Percentiles rank a stretch among this genome's conserved stretches.
These are phyloP conservation scores for Sclerodermus sp. DNA, from an alignment of 2,888 invertebrate species.

Conservation along the genomic window DNA sequence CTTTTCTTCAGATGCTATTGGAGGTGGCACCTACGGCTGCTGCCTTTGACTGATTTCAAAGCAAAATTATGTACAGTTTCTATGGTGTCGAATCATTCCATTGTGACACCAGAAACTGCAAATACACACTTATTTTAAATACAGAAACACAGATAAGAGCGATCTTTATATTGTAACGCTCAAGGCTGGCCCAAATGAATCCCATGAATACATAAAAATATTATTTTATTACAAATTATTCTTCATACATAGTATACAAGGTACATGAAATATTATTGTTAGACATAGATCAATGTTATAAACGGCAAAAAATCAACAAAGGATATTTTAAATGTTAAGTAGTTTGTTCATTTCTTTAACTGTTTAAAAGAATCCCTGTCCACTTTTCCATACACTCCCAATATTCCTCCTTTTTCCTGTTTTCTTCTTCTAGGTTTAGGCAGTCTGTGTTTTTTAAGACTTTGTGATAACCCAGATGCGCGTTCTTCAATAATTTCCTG, in stretches of 20 bases:
- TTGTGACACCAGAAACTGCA: conserved; percentile 37
- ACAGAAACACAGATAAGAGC: neutral
- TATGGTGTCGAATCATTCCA: conserved; percentile 50
- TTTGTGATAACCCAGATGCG: conserved; percentile 35
- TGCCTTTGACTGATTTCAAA: conserved; percentile 58
- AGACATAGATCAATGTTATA: conserved; percentile 35
- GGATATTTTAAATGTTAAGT: conserved; percentile 33
- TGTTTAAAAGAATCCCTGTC: conserved; percentile 18
- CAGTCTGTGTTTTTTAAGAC: neutral
- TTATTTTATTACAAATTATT: conserved; percentile 53
- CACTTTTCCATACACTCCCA: conserved; percentile 48
- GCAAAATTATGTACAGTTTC: conserved; percentile 21
- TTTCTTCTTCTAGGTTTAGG: conserved; percentile 8
- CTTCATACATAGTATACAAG: conserved; percentile 40
- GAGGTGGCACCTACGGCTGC: conserved; percentile 89
- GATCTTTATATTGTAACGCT: conserved; percentile 23
- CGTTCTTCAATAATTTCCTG: neutral
- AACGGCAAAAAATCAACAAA: conserved; percentile 26
- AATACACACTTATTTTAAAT: conserved; percentile 32
- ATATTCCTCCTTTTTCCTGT: conserved; percentile 30
- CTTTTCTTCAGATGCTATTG: conserved; percentile 85
- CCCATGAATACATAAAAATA: conserved; percentile 40
- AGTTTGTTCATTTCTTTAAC: conserved; percentile 14
- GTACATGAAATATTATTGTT: conserved; percentile 35
- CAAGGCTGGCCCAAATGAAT: conserved; percentile 31